Evolutionary conservation across 2,797 vertebrate genomes (phyloP), one percentile per base, ranked within the genome.

Genomic region (Siniperca undulata): DNA sequence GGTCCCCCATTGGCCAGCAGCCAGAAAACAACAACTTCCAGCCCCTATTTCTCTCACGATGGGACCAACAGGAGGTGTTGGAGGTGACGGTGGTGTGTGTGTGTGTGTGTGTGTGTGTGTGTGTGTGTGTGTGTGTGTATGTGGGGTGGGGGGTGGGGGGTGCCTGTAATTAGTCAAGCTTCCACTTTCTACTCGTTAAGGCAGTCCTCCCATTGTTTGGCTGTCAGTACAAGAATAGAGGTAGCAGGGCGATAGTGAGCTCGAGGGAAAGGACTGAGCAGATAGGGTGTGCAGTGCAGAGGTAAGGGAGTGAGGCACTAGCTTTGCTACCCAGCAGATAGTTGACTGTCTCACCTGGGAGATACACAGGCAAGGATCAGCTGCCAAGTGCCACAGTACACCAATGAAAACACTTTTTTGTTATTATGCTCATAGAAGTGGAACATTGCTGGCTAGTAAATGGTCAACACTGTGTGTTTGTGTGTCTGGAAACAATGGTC

Each of bases 131-230:
- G 27, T 27, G 27, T 27, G 27, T 27, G 27, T 27, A n/a, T n/a
- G n/a, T n/a, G n/a, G n/a, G n/a, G n/a, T n/a, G n/a, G n/a, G n/a
- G 27, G 12, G 13, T 44, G 44, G 44, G 36, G 6, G 30, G 3
- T 20, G 55, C 74, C 84, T 89, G 82, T 94, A 94, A 95, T 95
- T 94, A 95, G 91, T 91, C 14, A 17, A 85, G 82, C 76, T 82
- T 78, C 83, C 65, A 80, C 70, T 92, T 83, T 86, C 75, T 86
- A 72, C 87, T 94, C 74, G 74, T 94, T 94, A 93, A 90, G 84
- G 82, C 80, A 79, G 70, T 84, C 77, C 81, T 91, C 73, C 86
- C 59, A 90, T 93, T 95, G 94, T 95, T 95, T 92, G 75, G 86
- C 92, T 93, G 93, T 91, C 89, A 88, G 85, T 79, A 70, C 66